Conservation (phyloP, 2,888 invertebrate species). For the Agonopterix heracliana region DNA sequence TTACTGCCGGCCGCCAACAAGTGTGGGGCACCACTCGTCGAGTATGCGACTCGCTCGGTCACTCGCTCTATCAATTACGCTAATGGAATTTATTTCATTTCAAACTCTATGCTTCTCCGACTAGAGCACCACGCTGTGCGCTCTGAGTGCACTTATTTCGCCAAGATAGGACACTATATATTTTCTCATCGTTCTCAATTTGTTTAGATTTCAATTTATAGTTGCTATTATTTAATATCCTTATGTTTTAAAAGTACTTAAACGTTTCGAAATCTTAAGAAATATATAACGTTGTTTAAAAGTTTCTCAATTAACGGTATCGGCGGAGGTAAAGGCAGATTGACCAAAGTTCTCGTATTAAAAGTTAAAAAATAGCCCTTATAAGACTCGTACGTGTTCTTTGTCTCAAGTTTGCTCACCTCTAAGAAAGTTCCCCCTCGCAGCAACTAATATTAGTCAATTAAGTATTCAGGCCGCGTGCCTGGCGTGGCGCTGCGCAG, state of each 20-base stretch:
- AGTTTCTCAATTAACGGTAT: slow-evolving; percentile 13
- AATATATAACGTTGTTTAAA: background rate
- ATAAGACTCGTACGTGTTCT: slow-evolving; percentile 62
- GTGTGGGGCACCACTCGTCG: slow-evolving; percentile 11
- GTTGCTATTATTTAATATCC: no score
- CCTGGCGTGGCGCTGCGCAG: slow-evolving; percentile 38
- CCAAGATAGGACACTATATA: slow-evolving; percentile 1
- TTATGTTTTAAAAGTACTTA: no score
- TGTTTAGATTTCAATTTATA: background rate
- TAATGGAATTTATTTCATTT: slow-evolving; percentile 69
- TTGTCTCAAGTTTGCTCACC: slow-evolving; percentile 69
- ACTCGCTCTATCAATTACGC: slow-evolving; percentile 56
- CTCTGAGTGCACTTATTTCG: slow-evolving; percentile 24
- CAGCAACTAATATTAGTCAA: slow-evolving; percentile 71
- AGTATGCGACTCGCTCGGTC: slow-evolving; percentile 30
- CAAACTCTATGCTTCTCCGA: slow-evolving; percentile 31
- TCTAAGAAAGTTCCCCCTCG: slow-evolving; percentile 62
- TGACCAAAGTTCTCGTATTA: slow-evolving; percentile 40
- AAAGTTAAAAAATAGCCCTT: slow-evolving; percentile 62
- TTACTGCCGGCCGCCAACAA: background rate
- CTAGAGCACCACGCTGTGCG: slow-evolving; percentile 18
- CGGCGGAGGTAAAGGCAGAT: slow-evolving; percentile 14
- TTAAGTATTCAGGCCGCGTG: slow-evolving; percentile 72
- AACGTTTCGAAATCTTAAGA: no score
- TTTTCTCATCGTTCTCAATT: slow-evolving; percentile 1